phyloP scores from a whole-genome alignment of 1,140 invertebrate species.

The Temnothorax curvispinosus region DNA sequence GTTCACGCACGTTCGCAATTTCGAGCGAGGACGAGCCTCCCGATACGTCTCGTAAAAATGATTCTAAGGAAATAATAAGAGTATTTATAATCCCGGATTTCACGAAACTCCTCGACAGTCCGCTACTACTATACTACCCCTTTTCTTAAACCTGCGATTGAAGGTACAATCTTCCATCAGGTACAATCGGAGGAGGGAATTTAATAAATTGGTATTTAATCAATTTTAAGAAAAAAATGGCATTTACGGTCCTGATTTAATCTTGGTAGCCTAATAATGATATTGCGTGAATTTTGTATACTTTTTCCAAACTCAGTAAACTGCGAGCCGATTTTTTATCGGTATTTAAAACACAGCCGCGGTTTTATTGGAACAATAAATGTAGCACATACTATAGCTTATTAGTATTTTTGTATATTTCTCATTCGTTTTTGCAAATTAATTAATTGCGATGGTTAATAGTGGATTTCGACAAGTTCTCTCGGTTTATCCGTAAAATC shows the following conservation, averaged over 20 bases:
- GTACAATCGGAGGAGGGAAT: not conserved
- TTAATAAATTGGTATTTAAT: not conserved
- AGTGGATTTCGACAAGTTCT: not conserved
- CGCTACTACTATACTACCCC: not conserved
- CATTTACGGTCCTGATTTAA: too few species aligned
- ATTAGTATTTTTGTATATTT: not conserved
- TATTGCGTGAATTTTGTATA: too few species aligned
- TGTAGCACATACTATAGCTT: too few species aligned
- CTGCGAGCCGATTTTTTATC: too few species aligned
- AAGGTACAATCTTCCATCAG: not conserved
- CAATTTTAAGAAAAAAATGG: too few species aligned
- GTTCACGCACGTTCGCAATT: not conserved
- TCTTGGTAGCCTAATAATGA: too few species aligned
- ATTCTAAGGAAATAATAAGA: not conserved
- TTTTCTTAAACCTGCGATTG: not conserved
- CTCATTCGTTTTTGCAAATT: not conserved
- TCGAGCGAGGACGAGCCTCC: not conserved
- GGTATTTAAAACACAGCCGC: too few species aligned
- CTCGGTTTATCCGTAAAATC: not conserved
- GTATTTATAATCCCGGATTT: not conserved
- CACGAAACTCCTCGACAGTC: not conserved
- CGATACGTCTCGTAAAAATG: not conserved
- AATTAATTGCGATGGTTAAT: not conserved
- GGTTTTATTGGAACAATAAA: too few species aligned
- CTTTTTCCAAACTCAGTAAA: too few species aligned